phyloP scores from a whole-genome alignment of 1,140 invertebrate species.

The Papilio glaucus region DNA sequence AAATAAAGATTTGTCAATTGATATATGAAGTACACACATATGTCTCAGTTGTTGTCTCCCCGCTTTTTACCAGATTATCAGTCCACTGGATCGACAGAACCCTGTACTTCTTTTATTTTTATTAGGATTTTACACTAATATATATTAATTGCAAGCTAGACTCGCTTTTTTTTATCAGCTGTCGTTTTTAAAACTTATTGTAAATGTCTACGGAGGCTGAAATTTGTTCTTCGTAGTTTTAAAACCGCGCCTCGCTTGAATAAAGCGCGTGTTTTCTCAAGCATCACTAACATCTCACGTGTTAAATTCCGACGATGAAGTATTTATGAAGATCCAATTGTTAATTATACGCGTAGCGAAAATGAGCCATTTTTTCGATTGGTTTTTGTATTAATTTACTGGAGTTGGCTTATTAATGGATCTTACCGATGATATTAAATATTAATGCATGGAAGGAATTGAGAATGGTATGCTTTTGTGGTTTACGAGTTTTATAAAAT shows the following conservation, averaged over 20 bases:
- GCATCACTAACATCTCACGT: constrained; percentile 1
- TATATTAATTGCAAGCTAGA: too few relatives aligned
- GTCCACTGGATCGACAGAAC: too few relatives aligned
- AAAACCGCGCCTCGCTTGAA: constrained; percentile 2
- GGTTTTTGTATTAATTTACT: constrained; percentile 13
- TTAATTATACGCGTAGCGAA: not conserved
- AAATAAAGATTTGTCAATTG: too few relatives aligned
- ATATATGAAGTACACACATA: too few relatives aligned
- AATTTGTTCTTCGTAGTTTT: not conserved
- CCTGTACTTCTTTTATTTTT: too few relatives aligned
- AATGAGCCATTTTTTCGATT: not conserved
- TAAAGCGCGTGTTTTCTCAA: constrained; percentile 10
- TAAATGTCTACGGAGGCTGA: not conserved
- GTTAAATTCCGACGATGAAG: constrained; percentile 14
- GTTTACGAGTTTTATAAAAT: not conserved
- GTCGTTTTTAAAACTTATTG: not conserved
- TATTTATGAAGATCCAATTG: not conserved
- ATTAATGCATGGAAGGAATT: not conserved
- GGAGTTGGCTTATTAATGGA: constrained; percentile 3
- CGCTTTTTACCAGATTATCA: too few relatives aligned
- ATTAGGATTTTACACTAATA: too few relatives aligned
- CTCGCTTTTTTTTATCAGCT: not conserved
- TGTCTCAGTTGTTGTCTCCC: too few relatives aligned
- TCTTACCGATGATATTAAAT: not conserved
- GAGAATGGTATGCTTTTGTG: not conserved